phyloP scores from a whole-genome alignment of 2,888 invertebrate genomes.

The Gastrophysa polygoni region DNA sequence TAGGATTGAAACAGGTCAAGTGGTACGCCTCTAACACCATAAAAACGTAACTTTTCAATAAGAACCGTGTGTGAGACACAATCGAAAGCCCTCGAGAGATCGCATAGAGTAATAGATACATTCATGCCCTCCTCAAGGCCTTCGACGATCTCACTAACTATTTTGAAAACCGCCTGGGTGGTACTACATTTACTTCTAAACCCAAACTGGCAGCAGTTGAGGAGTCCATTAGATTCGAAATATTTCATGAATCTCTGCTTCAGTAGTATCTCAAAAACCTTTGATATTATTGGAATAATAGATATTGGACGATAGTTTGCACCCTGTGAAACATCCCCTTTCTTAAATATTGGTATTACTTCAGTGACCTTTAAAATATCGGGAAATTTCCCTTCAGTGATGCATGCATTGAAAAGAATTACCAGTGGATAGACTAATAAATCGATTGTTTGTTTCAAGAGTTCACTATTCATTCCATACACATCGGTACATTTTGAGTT shows the following conservation, averaged over 20 bases:
- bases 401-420: not conserved
- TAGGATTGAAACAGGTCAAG: not conserved
- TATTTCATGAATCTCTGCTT: constrained; percentile 3
- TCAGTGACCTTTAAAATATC: not conserved
- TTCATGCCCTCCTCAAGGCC: constrained; percentile 10
- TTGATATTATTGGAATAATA: not conserved
- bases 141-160: not conserved
- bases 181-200: constrained; percentile 2
- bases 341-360: not conserved
- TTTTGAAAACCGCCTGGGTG: constrained; percentile 8
- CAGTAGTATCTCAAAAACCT: not conserved
- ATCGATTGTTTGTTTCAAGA: not conserved
- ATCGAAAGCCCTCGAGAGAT: constrained; percentile 13
- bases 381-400: not conserved
- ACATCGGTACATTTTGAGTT: not conserved
- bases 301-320: not conserved
- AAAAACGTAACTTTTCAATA: not conserved
- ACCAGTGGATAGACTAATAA: not conserved
- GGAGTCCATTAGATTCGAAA: not conserved
- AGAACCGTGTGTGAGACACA: constrained; percentile 1
- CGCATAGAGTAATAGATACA: constrained; percentile 9
- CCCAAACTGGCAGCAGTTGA: constrained; percentile 7
- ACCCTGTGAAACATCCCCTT: not conserved
- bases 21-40: not conserved
- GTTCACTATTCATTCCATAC: not conserved